Percentiles rank a stretch among this genome's conserved stretches.
These are phyloP conservation scores for Drosophila greeni DNA, from an alignment of 2,888 invertebrate species.

Conservation along the genomic window DNA sequence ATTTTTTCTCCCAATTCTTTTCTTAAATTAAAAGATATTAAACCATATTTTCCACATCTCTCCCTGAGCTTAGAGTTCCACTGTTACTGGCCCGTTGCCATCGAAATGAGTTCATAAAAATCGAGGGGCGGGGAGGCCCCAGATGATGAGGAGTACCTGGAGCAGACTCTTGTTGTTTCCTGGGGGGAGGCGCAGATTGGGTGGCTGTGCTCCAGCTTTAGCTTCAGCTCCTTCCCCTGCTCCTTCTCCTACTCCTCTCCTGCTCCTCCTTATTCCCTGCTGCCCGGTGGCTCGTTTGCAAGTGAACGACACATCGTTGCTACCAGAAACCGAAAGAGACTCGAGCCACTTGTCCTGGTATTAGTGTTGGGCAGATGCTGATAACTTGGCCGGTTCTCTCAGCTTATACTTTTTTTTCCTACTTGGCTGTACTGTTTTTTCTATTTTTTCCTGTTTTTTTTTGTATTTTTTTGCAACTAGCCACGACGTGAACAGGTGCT, in stretches of 20 bases:
- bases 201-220: slow-evolving; percentile 12
- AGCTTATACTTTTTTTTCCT: slow-evolving; percentile 8
- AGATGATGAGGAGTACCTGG: slow-evolving; percentile 22
- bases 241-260: not conserved
- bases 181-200: slow-evolving; percentile 15
- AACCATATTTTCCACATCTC: not conserved
- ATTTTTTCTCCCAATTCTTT: not conserved
- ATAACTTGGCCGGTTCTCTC: slow-evolving; percentile 45
- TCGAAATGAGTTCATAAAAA: slow-evolving; percentile 64
- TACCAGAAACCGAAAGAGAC: slow-evolving; percentile 30
- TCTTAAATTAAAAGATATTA: not conserved
- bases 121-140: slow-evolving; percentile 27
- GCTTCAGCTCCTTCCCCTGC: not conserved
- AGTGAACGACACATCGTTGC: slow-evolving; percentile 42
- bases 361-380: slow-evolving; percentile 44
- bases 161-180: not conserved
- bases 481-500: slow-evolving; percentile 49
- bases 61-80: slow-evolving; percentile 25
- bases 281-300: slow-evolving; percentile 41
- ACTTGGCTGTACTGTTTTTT: slow-evolving; percentile 15
- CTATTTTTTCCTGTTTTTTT: slow-evolving; percentile 21
- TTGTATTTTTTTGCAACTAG: slow-evolving; percentile 14
- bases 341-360: slow-evolving; percentile 3
- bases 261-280: slow-evolving; percentile 18
- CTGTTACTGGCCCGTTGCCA: slow-evolving; percentile 48